Evolutionary conservation across 2,113 vertebrate species (phyloP), one percentile per base, ranked within the genome.

Genomic region (Bettongia penicillata): DNA sequence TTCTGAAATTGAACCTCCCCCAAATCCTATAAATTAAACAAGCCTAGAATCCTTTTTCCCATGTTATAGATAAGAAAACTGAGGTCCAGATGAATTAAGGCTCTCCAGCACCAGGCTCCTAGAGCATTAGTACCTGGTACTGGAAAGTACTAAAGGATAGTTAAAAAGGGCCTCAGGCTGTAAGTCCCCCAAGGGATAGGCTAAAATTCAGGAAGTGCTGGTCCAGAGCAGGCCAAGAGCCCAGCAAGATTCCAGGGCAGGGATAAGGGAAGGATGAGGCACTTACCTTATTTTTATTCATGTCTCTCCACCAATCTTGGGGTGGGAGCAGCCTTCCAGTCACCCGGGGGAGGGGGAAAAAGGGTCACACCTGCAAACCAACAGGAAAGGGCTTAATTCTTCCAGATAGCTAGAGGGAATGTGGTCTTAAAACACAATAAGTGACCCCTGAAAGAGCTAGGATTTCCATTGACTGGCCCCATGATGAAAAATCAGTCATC

Each of bases 251-350:
- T 8, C 68, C 68, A 0, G 11, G 51, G 50, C 25, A 26, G 37
- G 50, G 57, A 51, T 28, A 49, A 77, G 23, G 14, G 37, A 51
- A 52, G 61, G 51, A 23, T n/a, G 43, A 25, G 3, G 31, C 52
- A 97, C 99, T 98, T 98, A 99, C 99, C 98, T 98, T 92, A 97
- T 94, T 98, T 97, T 97, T 98, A 94, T 98, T 99, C 99, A 99
- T 99, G 96, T 98, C 98, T 99, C 94, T 90, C 57, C 0, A 90
- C 53, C 0, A 0, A 95, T 96, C 97, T 97, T 97, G 97, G 97
- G 6, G 14, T 49, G 1, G 95, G 91, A 94, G 0, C 28, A 96
- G 92, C 37, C 91, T 97, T 24, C 26, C 96, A 0, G 91, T 95
- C 97, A 97, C 8, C 49, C 0, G 0, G 96, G 96, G 93, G 97